Conservation (phyloP, 2,797 vertebrate genomes). For the Falco naumanni region DNA sequence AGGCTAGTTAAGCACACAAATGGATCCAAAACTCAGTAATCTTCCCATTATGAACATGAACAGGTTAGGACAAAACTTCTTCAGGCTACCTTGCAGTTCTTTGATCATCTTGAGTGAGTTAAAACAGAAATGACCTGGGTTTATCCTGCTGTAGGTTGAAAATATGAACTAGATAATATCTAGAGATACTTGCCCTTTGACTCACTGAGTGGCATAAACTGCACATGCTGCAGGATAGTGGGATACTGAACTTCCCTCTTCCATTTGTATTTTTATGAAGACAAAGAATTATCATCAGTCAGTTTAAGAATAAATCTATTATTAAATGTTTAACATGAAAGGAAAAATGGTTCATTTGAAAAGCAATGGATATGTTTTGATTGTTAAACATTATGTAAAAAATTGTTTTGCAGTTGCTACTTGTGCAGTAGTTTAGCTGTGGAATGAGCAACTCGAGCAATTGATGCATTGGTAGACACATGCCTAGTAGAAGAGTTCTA, state of each 20-base stretch:
- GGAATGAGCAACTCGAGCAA: constrained; percentile 6
- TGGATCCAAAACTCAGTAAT: neutral
- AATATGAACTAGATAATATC: neutral
- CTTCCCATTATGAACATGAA: neutral
- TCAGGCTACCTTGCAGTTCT: neutral
- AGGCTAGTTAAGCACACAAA: neutral
- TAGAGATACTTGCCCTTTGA: neutral
- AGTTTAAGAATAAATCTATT: neutral
- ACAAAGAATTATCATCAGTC: neutral
- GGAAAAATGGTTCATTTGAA: constrained; percentile 54
- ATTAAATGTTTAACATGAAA: constrained; percentile 44
- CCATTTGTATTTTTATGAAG: neutral
- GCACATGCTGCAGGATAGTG: neutral
- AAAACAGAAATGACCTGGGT: neutral
- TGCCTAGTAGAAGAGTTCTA: neutral
- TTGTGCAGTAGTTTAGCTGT: neutral
- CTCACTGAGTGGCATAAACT: neutral
- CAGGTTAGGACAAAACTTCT: neutral
- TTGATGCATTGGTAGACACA: constrained; percentile 7
- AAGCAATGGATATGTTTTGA: constrained; percentile 44
- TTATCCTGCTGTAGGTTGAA: neutral
- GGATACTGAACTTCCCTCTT: neutral
- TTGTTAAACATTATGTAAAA: constrained; percentile 43
- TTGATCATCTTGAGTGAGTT: neutral
- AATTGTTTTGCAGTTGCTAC: constrained; percentile 40